Evolutionary conservation across 2,888 invertebrate species (phyloP).

Genomic region (Microctonus hyperodae): DNA sequence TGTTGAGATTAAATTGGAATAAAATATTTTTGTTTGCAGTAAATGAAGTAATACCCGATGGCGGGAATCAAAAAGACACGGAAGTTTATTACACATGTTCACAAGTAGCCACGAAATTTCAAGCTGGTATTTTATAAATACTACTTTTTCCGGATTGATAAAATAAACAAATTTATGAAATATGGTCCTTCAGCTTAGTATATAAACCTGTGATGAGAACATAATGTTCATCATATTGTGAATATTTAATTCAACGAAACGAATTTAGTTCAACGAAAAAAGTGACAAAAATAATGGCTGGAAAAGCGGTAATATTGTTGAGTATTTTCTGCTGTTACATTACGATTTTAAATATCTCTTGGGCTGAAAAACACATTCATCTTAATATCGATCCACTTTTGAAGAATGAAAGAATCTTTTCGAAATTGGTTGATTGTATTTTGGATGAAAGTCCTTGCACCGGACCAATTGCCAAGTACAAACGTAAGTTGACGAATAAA

Average conservation of each 20-base stretch:
- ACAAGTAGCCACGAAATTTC: neutral
- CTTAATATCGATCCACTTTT: conserved; percentile 37
- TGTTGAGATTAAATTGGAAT: too few species aligned
- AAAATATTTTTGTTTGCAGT: too few species aligned
- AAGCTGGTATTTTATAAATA: too few species aligned
- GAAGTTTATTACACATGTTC: too few species aligned
- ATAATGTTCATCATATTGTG: neutral
- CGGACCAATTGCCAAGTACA: conserved; percentile 38
- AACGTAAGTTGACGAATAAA: conserved; percentile 38
- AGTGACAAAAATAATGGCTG: neutral
- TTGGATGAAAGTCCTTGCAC: conserved; percentile 44
- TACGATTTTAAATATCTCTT: neutral
- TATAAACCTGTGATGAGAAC: neutral
- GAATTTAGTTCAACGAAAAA: neutral
- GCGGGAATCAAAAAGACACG: too few species aligned
- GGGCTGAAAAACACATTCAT: neutral
- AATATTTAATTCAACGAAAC: neutral
- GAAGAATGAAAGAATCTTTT: conserved; percentile 34
- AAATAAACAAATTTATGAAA: neutral
- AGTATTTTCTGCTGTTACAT: neutral
- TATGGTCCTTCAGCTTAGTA: neutral
- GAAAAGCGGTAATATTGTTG: neutral
- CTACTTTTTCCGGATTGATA: neutral
- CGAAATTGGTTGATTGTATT: conserved; percentile 40
- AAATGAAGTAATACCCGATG: too few species aligned